Base-by-base conservation (phyloP, 2,888 invertebrate genomes). In the Nebria brevicollis region DNA sequence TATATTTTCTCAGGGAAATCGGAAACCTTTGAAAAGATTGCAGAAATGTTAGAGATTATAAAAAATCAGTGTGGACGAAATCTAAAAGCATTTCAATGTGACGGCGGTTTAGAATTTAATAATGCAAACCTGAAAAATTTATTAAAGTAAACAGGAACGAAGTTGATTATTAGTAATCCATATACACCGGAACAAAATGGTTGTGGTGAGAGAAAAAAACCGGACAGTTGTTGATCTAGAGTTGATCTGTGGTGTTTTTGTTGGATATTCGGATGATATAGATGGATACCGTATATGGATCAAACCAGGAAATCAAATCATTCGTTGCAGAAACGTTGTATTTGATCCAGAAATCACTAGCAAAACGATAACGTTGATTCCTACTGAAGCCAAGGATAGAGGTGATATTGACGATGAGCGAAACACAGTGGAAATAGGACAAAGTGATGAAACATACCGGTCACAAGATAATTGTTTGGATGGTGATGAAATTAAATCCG, bases 251-350 rank as follows among this genome's bases (percentile, higher is more conserved):
- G 65, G 83, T 54, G 84, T 85, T 13, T 86, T 87, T 66, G 84
- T 87, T 72, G 88, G 87, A 8, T 87, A 88, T 70, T 84, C 84
- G 82, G 86, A 86, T 8, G 42, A 79, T 42, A 65, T 79, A 25
- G 79, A 79, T 42, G 74, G 74, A 13, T 79, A 75, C 64, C 74
- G 66, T 8, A 66, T 79, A 4, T 75, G 65, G 79, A 13, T 15
- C 20, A 43, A 79, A 20, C 42, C 74, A 7, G 66, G 65, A 54
- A 78, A 78, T 26, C 64, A 26, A 10, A 42, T 79, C 11, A 72
- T 65, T 79, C 41, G 74, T 41, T 75, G 79, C 74, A 79, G 66
- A 25, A 41, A 43, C 43, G 68, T 80, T 43, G 54, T 68, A 13
- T 75, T 80, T 42, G 75, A 25, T 42, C 75, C 72, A 25, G 64